Conservation (phyloP, 2,888 invertebrate species). For the Machimus atricapillus region DNA sequence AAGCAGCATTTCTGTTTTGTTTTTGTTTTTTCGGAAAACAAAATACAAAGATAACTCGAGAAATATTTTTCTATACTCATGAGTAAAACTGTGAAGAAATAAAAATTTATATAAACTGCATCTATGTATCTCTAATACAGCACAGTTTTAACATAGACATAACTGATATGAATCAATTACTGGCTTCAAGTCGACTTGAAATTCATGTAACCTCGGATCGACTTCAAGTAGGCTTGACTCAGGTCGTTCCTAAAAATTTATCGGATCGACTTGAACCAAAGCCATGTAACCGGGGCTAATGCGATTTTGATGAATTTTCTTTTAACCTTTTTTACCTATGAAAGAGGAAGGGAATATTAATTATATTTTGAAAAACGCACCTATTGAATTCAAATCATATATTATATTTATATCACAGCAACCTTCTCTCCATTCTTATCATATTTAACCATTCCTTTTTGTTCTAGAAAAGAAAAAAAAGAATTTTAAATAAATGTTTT, state of each 20-base stretch:
- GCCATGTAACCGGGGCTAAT: too few species aligned
- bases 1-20: neutral
- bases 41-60: neutral
- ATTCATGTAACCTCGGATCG: too few species aligned
- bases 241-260: too few species aligned
- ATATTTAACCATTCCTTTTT: neutral
- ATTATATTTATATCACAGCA: constrained; percentile 28
- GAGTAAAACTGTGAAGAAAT: neutral
- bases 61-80: neutral
- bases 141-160: neutral
- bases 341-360: neutral
- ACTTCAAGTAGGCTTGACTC: too few species aligned
- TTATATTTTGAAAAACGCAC: neutral
- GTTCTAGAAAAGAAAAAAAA: neutral
- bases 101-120: neutral
- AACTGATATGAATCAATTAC: too few species aligned
- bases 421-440: neutral
- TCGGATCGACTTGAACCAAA: too few species aligned
- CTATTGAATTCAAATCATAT: neutral
- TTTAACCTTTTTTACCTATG: neutral
- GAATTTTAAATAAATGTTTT: neutral
- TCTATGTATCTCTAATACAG: neutral
- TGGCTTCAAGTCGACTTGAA: too few species aligned
- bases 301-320: neutral
- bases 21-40: neutral